Conservation (phyloP, 2,888 invertebrate species). For the Palloptera scutellata region DNA sequence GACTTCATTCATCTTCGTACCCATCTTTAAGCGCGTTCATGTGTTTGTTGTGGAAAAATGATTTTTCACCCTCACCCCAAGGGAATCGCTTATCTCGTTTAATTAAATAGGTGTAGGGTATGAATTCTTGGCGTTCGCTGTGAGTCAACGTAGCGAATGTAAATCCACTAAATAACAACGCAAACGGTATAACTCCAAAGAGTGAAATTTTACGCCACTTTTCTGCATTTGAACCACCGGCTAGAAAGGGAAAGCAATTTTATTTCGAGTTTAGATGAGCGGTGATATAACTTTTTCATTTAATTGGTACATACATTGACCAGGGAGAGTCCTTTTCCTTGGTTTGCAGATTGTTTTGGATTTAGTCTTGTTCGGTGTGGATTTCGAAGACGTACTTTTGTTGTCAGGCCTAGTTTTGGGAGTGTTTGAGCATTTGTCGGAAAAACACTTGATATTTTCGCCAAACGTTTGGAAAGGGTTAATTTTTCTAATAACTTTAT, state of each 20-base stretch:
- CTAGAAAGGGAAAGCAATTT: neutral
- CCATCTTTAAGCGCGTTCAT: conserved; percentile 76
- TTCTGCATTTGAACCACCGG: conserved; percentile 6
- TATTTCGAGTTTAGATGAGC: neutral
- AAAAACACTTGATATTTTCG: neutral
- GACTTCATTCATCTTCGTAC: conserved; percentile 27
- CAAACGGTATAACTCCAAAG: conserved; percentile 30
- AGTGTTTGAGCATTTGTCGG: neutral
- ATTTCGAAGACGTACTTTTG: neutral
- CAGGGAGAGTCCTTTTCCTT: neutral
- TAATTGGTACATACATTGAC: neutral
- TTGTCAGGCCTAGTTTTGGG: too few relatives aligned
- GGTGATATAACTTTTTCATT: neutral
- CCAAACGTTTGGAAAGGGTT: neutral
- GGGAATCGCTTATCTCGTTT: conserved; percentile 83
- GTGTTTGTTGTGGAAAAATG: conserved; percentile 84
- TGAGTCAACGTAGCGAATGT: conserved; percentile 22
- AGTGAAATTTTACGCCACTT: conserved; percentile 21
- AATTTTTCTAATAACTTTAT: neutral
- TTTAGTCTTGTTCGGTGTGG: neutral
- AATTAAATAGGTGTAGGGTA: conserved; percentile 77
- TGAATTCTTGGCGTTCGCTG: conserved; percentile 70
- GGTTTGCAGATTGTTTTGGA: conserved; percentile 10
- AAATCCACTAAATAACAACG: conserved; percentile 27
- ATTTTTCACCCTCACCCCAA: conserved; percentile 87